phyloP scores from a whole-genome alignment of 2,113 vertebrate genomes.

The Ictidomys tridecemlineatus region DNA sequence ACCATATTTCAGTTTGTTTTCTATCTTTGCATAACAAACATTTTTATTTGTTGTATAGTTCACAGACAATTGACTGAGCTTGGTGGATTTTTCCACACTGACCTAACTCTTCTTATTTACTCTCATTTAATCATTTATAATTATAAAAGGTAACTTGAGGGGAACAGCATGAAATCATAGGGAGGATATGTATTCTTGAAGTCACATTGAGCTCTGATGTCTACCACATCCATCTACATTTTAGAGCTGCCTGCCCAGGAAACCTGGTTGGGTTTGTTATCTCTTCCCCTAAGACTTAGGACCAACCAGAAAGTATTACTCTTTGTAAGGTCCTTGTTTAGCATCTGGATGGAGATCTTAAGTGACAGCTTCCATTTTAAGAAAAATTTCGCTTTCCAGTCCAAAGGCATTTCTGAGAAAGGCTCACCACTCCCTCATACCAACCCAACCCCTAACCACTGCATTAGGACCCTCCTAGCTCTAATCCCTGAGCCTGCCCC shows the following conservation, averaged over 20 bases:
- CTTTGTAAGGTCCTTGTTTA: too few species aligned
- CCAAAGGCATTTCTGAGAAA: too few species aligned
- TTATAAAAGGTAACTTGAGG: background rate
- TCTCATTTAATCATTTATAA: background rate
- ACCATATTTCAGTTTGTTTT: background rate
- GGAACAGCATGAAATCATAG: background rate
- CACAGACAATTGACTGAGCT: background rate
- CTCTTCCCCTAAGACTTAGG: background rate
- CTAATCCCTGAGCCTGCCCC: too few species aligned
- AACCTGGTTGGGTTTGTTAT: background rate
- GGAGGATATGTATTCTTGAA: background rate
- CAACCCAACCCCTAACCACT: too few species aligned
- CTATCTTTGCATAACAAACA: background rate
- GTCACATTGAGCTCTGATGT: background rate
- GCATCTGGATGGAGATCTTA: too few species aligned
- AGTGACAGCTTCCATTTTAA: too few species aligned
- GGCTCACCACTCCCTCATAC: too few species aligned
- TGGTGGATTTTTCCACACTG: conserved; percentile 7
- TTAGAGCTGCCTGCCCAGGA: background rate
- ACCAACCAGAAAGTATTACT: background rate
- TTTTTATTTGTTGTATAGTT: background rate
- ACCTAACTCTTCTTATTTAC: background rate
- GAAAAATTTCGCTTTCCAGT: too few species aligned
- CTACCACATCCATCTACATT: background rate
- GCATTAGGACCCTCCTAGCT: too few species aligned